Evolutionary conservation across 2,888 invertebrate genomes (phyloP), one percentile per base, ranked within the genome.

Genomic region (Aquatica leii): DNA sequence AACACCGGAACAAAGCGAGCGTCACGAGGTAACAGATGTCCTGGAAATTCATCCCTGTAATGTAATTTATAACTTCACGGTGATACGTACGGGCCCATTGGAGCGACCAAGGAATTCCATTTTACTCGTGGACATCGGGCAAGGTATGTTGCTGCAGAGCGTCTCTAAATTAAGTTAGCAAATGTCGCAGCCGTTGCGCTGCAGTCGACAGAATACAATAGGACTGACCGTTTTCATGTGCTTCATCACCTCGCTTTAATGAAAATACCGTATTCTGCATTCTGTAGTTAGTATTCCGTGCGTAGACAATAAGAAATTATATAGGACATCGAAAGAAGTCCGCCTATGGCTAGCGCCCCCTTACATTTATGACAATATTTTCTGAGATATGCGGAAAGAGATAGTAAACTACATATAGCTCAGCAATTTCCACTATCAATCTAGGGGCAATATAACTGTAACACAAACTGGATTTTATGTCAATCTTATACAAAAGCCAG

Each of bases 81-180:
- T 66, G 69, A 70, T 69, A 69, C 59, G 57, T 69, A 69, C 63
- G 57, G 69, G 66, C 58, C 66, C 67, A 61, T 65, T 68, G 66
- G 59, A 66, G 67, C 65, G 68, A 59, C 70, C 67, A 73, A 74
- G 74, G 74, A 76, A 76, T 76, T 74, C 76, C 74, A 74, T 76
- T 74, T 64, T 72, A 70, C 70, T 66, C 66, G 65, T 69, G 69
- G 73, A 71, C 69, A 69, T 65, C 73, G 70, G 71, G 69, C 70
- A 74, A 76, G 74, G 74, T 75, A 75, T 74, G 73, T 64, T 68
- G 62, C 62, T 64, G 69, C 69, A 62, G 62, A 69, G 66, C 71
- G 73, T 70, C 74, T 75, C 74, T 77, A 80, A 79, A 80, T 80
- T 79, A 77, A 80, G 80, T 79, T 80, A 77, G 79, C 78, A 77